Base-by-base conservation (phyloP, 2,113 vertebrate genomes). In the Zapornia atra region DNA sequence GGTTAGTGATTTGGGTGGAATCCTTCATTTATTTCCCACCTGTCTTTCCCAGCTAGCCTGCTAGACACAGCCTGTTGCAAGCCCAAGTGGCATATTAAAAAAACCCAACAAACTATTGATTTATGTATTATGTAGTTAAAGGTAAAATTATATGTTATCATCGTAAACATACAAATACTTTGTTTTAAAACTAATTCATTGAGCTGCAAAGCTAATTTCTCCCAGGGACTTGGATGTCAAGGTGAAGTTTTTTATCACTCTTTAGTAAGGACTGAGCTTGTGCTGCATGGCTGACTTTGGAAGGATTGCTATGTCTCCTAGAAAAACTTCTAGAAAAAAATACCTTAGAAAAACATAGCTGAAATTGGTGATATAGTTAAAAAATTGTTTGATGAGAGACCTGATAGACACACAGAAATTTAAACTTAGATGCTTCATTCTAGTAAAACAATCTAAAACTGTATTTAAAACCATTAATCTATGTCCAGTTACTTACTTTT, bases 1-100 rank as follows among this genome's bases (percentile, higher is more conserved):
- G 0, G 0, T 65, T 48, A 69, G 44, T 34, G 12, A 65, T 21
- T 1, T 1, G 51, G 59, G 46, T 33, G 31, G 56, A 72, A 25
- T 28, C 68, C 12, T 11, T n/a, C 18, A 71, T 60, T 38, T 51
- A 5, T 40, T 78, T 71, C 20, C 9, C 18, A 36, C 29, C 16
- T 13, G 10, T 51, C 42, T 64, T 60, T 91, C 66, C 63, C 40
- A 75, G 2, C 28, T 56, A 19, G 13, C 33, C 16, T 51, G 46
- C 13, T 20, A 44, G 54, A 33, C 5, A 2, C 28, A 70, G 19
- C 54, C 42, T 7, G 3, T 40, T 60, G 36, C 33, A 94, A 48
- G 51, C 29, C 65, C 33, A 22, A 56, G 34, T 54, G 69, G 51
- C 6, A 3, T 42, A 51, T 25, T 25, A 51, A 51, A 51, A 51